Evolutionary conservation across 2,113 vertebrate species (phyloP).

Genomic region (Onychostoma macrolepis): DNA sequence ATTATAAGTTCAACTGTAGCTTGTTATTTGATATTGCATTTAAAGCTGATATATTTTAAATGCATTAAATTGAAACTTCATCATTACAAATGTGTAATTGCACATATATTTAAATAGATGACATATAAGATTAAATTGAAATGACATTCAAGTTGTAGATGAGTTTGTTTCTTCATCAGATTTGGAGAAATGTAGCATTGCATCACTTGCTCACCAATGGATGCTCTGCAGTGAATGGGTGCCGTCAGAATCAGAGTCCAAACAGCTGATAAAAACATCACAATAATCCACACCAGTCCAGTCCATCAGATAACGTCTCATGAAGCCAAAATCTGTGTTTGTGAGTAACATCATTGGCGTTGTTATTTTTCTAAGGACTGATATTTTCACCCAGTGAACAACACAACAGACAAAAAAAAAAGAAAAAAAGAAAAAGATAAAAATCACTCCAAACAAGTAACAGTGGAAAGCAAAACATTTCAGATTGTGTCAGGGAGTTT

Average conservation of each 20-base stretch:
- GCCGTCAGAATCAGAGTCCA: neutral
- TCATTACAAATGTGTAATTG: neutral
- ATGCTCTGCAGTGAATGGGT: neutral
- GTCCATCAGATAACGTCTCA: neutral
- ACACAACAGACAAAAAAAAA: neutral
- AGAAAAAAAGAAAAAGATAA: too few relatives aligned
- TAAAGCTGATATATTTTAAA: neutral
- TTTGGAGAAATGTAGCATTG: neutral
- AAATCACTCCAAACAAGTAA: neutral
- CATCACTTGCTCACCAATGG: neutral
- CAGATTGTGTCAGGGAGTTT: neutral
- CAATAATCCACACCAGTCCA: neutral
- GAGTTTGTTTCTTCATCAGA: neutral
- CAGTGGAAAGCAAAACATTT: neutral
- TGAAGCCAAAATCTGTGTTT: neutral
- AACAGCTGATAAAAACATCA: neutral
- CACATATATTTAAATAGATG: neutral
- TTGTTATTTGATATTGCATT: too few relatives aligned
- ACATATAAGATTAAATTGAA: too few relatives aligned
- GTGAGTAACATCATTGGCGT: too few relatives aligned
- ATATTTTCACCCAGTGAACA: too few relatives aligned
- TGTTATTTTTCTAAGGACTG: too few relatives aligned
- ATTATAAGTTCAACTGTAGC: too few relatives aligned
- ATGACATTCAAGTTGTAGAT: neutral
- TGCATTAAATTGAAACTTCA: neutral